Conservation (phyloP, 1,140 invertebrate genomes). For the Pararge aegeria region DNA sequence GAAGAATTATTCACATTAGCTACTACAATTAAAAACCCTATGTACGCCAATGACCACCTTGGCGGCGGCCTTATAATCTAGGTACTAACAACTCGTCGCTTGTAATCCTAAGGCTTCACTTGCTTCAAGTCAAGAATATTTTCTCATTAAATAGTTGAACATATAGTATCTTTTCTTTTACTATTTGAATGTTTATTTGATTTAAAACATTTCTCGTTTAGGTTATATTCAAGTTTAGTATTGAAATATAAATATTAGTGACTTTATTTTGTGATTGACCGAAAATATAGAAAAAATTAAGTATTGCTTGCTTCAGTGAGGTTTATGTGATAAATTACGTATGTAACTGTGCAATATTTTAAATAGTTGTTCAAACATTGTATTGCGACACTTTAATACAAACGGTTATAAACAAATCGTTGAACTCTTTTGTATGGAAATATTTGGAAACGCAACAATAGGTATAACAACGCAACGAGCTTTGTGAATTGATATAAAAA, state of each 20-base stretch:
- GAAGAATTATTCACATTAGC: not conserved
- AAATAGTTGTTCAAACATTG: no score
- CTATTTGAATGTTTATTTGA: no score
- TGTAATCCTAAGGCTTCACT: slow-evolving; percentile 4
- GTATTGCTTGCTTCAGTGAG: no score
- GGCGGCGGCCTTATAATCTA: not conserved
- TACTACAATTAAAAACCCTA: not conserved
- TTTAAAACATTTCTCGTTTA: no score
- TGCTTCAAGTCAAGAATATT: not conserved
- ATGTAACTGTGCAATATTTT: no score
- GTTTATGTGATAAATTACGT: no score
- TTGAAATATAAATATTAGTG: no score
- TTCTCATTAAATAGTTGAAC: not conserved
- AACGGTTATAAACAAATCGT: slow-evolving; percentile 27
- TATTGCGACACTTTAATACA: not conserved
- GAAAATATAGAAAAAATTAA: no score
- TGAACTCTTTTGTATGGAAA: slow-evolving; percentile 58
- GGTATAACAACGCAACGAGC: not conserved
- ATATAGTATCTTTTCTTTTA: not conserved
- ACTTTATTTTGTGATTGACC: no score
- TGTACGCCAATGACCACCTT: not conserved
- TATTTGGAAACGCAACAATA: slow-evolving; percentile 9
- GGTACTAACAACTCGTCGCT: not conserved
- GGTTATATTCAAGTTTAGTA: no score
- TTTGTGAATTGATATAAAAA: not conserved